Evolutionary conservation across 1,140 invertebrate species (phyloP), one percentile per base, ranked within the genome.

Genomic region (Meloidogyne hapla): DNA sequence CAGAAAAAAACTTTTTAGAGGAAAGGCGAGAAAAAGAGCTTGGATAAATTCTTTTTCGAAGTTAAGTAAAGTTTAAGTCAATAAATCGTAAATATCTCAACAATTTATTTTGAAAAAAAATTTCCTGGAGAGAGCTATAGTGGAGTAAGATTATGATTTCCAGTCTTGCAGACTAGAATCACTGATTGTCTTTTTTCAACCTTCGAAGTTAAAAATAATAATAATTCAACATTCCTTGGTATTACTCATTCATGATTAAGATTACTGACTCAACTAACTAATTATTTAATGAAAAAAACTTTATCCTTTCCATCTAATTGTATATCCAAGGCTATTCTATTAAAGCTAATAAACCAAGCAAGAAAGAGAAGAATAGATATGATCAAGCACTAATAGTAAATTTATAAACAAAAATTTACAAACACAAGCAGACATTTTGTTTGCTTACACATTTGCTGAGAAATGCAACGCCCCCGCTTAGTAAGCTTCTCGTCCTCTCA

Each of bases 341-440:
- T 56, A 56, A 56, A 56, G 48, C 48, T 56, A 56, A 56, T 56
- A 56, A 56, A 56, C n/a, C n/a, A 56, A 33, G 33, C 33, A 56
- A n/a, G 18, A 56, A 56, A n/a, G 18, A 56, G n/a, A 56, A 56
- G 45, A 2, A 56, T 15, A 56, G 48, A 56, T 56, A 56, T n/a
- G 18, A 56, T 56, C 48, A 56, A n/a, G 48, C 15, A n/a, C n/a
- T n/a, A n/a, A n/a, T n/a, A 2, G 18, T 56, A 5, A 56, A n/a
- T 56, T 56, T 56, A 48, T 48, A 48, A 33, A 33, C 3, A 48
- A 48, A 18, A 48, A 56, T 56, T 56, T 56, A 56, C 5, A 56
- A 56, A n/a, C 48, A 56, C n/a, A 56, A 56, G 48, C 48, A 56
- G 48, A 56, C 48, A 56, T 56, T 56, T 15, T 56, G 48, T 56